A percentile compares a stretch with the other conserved stretches of the same genome.
Evolutionary conservation across 2,888 invertebrate species (phyloP).

Genomic region (Plemyria rubiginata): DNA sequence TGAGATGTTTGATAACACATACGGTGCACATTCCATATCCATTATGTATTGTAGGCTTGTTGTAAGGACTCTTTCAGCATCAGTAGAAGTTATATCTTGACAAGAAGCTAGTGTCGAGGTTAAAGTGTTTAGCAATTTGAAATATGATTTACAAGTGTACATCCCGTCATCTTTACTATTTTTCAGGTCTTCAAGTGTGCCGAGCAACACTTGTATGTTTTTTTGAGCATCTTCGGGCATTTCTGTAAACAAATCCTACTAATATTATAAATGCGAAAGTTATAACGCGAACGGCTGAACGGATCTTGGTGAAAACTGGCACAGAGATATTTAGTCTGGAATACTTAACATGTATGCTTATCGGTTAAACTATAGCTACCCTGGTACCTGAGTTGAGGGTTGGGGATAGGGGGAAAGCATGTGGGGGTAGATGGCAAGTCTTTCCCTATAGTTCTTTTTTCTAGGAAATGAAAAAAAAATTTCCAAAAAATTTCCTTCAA

Average conservation of each 20-base stretch:
- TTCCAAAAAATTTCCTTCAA: too few relatives aligned
- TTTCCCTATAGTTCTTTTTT: too few relatives aligned
- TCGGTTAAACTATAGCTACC: too few relatives aligned
- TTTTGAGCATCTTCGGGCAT: slow-evolving; percentile 27
- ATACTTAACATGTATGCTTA: too few relatives aligned
- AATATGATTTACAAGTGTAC: slow-evolving; percentile 15
- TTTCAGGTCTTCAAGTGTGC: slow-evolving; percentile 14
- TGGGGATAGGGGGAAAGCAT: too few relatives aligned
- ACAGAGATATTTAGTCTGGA: too few relatives aligned
- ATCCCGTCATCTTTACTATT: slow-evolving; percentile 15
- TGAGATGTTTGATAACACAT: slow-evolving; percentile 19
- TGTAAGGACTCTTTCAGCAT: slow-evolving; percentile 40
- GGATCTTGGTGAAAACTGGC: too few relatives aligned
- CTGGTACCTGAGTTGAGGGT: too few relatives aligned
- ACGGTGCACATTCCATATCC: slow-evolving; percentile 17
- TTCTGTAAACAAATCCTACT: slow-evolving; percentile 31
- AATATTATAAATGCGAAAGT: too few relatives aligned
- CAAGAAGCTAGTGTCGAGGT: slow-evolving; percentile 3
- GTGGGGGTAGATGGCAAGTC: too few relatives aligned
- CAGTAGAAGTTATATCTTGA: slow-evolving; percentile 6
- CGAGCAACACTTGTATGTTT: slow-evolving; percentile 11
- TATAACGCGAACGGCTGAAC: too few relatives aligned
- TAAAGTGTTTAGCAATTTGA: slow-evolving; percentile 14
- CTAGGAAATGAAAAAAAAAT: too few relatives aligned
- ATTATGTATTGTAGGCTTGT: slow-evolving; percentile 38